Percentiles rank a stretch among this genome's conserved stretches.
Conservation (phyloP, 2,797 vertebrate species). For the Parauchenoglanis ngamensis region DNA sequence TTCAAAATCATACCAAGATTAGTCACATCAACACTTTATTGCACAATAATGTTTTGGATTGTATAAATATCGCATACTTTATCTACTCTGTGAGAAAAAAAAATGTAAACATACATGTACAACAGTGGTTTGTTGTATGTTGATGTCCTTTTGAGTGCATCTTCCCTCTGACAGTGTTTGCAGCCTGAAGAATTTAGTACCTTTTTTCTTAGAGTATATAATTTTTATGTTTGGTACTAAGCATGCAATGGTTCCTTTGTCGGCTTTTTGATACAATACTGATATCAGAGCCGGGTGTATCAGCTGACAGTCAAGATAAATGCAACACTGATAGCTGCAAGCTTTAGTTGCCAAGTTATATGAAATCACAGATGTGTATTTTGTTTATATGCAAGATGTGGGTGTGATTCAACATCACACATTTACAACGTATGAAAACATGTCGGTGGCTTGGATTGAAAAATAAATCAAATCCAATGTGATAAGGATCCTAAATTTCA, state of each 20-base stretch:
- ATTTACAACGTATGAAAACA: neutral
- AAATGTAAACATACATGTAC: neutral
- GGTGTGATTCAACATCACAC: neutral
- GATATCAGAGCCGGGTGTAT: neutral
- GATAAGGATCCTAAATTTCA: neutral
- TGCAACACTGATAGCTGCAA: neutral
- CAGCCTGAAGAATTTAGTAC: neutral
- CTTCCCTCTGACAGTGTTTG: neutral
- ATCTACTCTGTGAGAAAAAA: neutral
- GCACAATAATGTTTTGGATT: neutral
- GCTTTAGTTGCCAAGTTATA: neutral
- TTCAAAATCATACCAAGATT: neutral
- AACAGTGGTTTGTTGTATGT: too few relatives aligned
- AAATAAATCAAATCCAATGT: neutral
- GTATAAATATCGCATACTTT: neutral
- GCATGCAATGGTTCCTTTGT: neutral
- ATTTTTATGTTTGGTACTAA: neutral
- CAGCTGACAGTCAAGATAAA: neutral
- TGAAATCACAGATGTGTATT: neutral
- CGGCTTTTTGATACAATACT: neutral
- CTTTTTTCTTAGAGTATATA: neutral
- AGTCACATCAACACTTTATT: neutral
- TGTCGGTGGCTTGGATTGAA: neutral
- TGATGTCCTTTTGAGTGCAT: neutral
- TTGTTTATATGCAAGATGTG: neutral